Base-by-base conservation (phyloP, 2,113 vertebrate genomes). In the Dicentrarchus labrax region DNA sequence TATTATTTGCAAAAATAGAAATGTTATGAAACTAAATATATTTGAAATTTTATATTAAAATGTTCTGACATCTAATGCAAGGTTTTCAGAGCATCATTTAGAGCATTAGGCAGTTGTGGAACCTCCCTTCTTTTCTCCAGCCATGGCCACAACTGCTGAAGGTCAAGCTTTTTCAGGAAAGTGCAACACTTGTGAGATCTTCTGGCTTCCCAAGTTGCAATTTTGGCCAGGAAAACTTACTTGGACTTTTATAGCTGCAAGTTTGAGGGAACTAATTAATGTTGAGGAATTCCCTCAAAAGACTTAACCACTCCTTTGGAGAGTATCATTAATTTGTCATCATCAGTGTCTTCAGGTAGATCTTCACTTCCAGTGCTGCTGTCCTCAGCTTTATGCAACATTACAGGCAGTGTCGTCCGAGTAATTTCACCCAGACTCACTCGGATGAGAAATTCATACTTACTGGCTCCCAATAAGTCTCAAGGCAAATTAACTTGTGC, bases 361-460 rank as follows among this genome's bases (percentile, higher is more conserved):
- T 30, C 13, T 8, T 30, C 6, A 30, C 16, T 59, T 38, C 57
- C 30, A 17, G 57, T 2, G 15, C 15, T 17, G 8, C 30, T 61
- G 16, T 61, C 30, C 19, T 61, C 30, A 60, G 48, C 45, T 76
- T 59, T 12, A 82, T 67, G 61, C 61, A 16, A 72, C 22, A 72
- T 67, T 72, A 50, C 39, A 48, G 30, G 24, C 47, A 56, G 47
- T 17, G 9, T 60, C 12, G 30, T 74, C 19, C 21, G 38, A 30
- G 16, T 50, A 39, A 66, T 79, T 86, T 82, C 45, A 51, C 59
- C 61, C 41, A 24, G 24, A 51, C 47, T 78, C 51, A 68, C 11
- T 83, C 41, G 16, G 38, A 90, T 78, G 61, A 70, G 54, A 88
- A 70, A 76, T 84, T 84, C 17, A 65, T 70, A 53, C 60, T 77